These are phyloP conservation scores for Tipula helvola DNA, from an alignment of 2,888 invertebrate species.

Conservation along the genomic window DNA sequence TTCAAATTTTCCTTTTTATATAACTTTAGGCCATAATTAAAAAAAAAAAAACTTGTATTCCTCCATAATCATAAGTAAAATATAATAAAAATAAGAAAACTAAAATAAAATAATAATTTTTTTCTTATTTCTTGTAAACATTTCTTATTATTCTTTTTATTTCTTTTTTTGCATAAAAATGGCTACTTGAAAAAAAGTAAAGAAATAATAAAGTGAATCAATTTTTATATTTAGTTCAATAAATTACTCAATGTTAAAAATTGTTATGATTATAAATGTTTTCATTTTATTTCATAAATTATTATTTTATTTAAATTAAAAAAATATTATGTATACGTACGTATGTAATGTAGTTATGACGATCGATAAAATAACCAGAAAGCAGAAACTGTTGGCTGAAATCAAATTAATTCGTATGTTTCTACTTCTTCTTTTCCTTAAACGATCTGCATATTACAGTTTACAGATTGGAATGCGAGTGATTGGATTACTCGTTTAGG, in stretches of 20 bases:
- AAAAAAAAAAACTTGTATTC: not conserved
- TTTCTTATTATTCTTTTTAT: not conserved
- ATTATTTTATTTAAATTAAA: not conserved
- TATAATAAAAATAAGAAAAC: not conserved
- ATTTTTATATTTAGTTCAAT: not conserved
- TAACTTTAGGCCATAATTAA: slow-evolving; percentile 4
- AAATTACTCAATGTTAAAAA: not conserved
- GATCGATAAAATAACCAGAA: not conserved
- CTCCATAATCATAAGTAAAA: not conserved
- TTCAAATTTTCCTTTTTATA: not conserved
- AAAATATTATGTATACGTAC: not conserved
- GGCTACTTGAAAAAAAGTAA: not conserved
- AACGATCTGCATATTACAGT: not conserved
- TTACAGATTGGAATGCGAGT: not conserved
- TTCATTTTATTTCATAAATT: not conserved
- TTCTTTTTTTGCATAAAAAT: not conserved
- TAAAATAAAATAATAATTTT: not conserved
- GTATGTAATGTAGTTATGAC: not conserved
- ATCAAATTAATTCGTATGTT: not conserved
- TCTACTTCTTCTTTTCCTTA: not conserved
- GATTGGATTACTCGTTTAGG: not conserved
- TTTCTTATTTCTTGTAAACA: not conserved
- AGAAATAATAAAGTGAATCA: not conserved
- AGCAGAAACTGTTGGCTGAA: not conserved
- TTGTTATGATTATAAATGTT: not conserved